Base-by-base conservation (phyloP, 1,140 invertebrate species). In the Brachionus plicatilis region DNA sequence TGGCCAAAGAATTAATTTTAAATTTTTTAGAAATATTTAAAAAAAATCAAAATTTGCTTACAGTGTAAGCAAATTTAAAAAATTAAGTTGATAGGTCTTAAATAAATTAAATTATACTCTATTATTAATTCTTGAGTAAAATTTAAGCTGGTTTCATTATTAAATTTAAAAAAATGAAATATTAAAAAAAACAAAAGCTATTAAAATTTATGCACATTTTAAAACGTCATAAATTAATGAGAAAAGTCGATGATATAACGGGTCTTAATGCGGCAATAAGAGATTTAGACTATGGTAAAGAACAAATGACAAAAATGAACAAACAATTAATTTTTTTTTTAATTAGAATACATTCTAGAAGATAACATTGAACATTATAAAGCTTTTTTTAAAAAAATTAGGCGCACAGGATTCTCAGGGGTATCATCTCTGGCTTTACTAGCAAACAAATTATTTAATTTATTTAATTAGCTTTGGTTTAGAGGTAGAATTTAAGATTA, bases 221-320 rank as follows among this genome's bases (percentile, higher is more conserved):
- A 50, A 76, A 76, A 76, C 20, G 47, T 12, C 27, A 76, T 76
- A 76, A 76, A 27, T 53, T 76, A 27, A 50, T 76, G 45, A 47
- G 11, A 50, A 47, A 29, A 76, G 1, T 29, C 8, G 20, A 76
- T 20, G 72, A 37, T 9, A 37, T 50, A 29, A 47, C 43, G 14
- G 17, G 43, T 76, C 45, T 50, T 53, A 29, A 76, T 27, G 5
- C 8, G 5, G 27, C 72, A 20, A 76, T 76, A 24, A 50, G 50
- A 27, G 12, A 24, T 8, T 53, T 76, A 47, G 72, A 76, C 24
- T 50, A 76, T 47, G 72, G 72, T 76, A 76, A 76, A 76, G 11
- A 27, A 7, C 8, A 24, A 12, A 37, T 72, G n/a, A 20, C 9
- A 12, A 70, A 66, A 27, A 66, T 27, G 1, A 29, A 66, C 1